Percentiles rank a stretch among this genome's conserved stretches.
These are phyloP conservation scores for Drosophila persimilis DNA, from an alignment of 1,140 invertebrate genomes.

Conservation along the genomic window DNA sequence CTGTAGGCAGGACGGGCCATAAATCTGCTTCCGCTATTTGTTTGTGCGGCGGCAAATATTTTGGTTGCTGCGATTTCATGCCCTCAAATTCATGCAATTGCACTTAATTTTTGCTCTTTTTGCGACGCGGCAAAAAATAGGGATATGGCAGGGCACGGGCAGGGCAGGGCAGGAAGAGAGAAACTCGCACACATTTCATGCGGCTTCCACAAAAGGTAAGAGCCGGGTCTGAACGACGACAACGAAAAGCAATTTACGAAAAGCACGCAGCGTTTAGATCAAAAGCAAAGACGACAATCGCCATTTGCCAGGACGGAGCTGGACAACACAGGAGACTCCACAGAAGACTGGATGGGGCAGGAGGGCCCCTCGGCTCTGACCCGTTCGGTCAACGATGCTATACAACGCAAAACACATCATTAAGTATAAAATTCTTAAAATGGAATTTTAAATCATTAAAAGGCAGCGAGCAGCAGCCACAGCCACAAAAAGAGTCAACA, in stretches of 20 bases:
- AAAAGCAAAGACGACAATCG: constrained; percentile 64
- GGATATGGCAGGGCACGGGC: too few relatives aligned
- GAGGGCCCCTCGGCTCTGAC: constrained; percentile 1
- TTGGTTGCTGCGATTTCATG: constrained; percentile 78
- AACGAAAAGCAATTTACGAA: constrained; percentile 81
- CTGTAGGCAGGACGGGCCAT: constrained; percentile 45
- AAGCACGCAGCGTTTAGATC: constrained; percentile 81
- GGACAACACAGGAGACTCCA: not conserved
- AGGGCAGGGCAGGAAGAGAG: constrained; percentile 20
- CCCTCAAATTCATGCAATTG: constrained; percentile 68
- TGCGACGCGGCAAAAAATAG: constrained; percentile 23
- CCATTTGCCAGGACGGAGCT: constrained; percentile 53
- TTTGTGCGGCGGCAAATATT: constrained; percentile 71
- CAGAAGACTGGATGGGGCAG: too few relatives aligned
- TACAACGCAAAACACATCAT: constrained; percentile 83
- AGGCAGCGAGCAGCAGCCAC: constrained; percentile 50
- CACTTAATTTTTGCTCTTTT: constrained; percentile 58
- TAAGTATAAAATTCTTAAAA: constrained; percentile 84
- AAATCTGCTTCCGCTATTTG: constrained; percentile 48
- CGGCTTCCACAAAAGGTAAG: constrained; percentile 76
- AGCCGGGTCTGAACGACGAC: constrained; percentile 54
- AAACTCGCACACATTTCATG: constrained; percentile 82
- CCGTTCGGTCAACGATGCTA: constrained; percentile 50
- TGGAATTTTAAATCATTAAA: constrained; percentile 84
- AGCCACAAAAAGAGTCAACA: constrained; percentile 37